phyloP scores from a whole-genome alignment of 2,888 invertebrate species.

The Ashinkailepas kermadecensis region DNA sequence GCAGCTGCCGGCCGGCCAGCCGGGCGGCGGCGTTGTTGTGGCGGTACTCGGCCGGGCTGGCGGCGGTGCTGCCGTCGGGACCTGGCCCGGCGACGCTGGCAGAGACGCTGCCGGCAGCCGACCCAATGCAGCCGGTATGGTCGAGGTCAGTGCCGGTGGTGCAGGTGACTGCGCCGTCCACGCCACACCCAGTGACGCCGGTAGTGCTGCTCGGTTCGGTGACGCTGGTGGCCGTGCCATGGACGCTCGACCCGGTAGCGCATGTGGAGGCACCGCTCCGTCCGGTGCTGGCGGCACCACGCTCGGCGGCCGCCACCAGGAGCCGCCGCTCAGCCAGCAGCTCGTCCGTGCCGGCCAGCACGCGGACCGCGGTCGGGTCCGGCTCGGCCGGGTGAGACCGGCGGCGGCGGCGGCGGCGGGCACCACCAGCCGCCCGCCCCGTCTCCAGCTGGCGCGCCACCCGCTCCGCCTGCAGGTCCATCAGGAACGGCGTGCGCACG shows the following conservation, averaged over 20 bases:
- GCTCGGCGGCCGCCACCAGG: too few species aligned
- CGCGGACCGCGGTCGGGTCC: not conserved
- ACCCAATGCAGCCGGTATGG: too few species aligned
- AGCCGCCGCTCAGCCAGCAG: not conserved
- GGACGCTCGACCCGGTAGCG: not conserved
- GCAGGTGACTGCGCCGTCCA: too few species aligned
- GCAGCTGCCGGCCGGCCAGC: not conserved
- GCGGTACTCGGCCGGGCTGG: not conserved
- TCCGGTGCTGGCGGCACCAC: too few species aligned
- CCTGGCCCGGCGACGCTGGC: too few species aligned
- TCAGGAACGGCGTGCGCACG: not conserved
- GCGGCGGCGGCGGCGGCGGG: not conserved
- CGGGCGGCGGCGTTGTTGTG: constrained; percentile 2
- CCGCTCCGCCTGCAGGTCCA: constrained; percentile 18
- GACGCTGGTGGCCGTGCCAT: not conserved
- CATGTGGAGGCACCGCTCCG: not conserved
- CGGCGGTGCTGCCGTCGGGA: too few species aligned
- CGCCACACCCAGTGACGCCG: too few species aligned
- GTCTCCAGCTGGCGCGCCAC: not conserved
- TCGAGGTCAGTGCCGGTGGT: too few species aligned
- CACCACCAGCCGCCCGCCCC: too few species aligned
- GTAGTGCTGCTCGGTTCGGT: not conserved
- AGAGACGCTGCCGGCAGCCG: too few species aligned
- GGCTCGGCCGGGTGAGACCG: not conserved
- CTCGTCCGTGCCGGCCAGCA: too few species aligned